Percentiles rank a stretch among this genome's conserved stretches.
Conservation (phyloP, 2,797 vertebrate species). For the Notoglanidium macrostoma region DNA sequence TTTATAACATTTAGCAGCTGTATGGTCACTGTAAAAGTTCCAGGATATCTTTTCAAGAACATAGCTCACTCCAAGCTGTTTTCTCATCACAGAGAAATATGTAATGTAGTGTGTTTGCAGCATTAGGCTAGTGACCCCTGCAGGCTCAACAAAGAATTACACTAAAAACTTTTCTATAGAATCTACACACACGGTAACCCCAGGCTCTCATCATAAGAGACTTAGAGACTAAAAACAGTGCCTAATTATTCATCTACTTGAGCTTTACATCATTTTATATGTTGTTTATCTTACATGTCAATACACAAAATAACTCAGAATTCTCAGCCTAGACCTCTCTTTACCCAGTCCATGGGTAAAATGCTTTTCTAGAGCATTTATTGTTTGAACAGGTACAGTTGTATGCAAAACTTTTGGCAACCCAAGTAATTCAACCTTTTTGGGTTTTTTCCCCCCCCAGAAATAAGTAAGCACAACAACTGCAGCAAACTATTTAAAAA, state of each 20-base stretch:
- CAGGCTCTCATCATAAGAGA: too few species aligned
- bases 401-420: background rate
- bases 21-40: background rate
- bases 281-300: background rate
- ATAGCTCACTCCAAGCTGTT: background rate
- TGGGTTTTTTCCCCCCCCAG: background rate
- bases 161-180: background rate
- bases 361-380: background rate
- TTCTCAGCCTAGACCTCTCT: background rate
- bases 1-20: background rate
- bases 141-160: background rate
- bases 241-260: background rate
- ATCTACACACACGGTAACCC: too few species aligned
- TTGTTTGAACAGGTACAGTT: background rate
- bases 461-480: background rate
- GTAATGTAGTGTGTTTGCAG: conserved; percentile 43
- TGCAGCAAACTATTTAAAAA: background rate
- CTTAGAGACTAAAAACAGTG: background rate
- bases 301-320: background rate
- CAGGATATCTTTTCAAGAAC: background rate
- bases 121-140: background rate
- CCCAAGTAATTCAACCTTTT: background rate
- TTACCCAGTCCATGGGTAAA: background rate
- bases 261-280: background rate
- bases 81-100: conserved; percentile 15